Evolutionary conservation across 1,140 invertebrate genomes (phyloP).

Genomic region (Limonius californicus): DNA sequence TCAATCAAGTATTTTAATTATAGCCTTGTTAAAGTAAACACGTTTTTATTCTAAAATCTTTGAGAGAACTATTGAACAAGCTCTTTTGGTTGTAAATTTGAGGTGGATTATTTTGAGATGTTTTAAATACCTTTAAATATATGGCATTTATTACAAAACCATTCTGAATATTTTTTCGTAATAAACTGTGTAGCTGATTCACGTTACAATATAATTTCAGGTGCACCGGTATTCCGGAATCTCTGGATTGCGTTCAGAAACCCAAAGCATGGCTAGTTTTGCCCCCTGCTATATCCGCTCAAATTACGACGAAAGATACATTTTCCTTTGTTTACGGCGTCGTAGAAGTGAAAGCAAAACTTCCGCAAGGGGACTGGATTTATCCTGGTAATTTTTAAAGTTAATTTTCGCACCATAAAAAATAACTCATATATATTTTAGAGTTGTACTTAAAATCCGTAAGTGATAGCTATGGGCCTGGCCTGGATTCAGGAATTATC

Average conservation of each 20-base stretch:
- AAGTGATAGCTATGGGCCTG: slow-evolving; percentile 50
- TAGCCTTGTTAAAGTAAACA: no score
- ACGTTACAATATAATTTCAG: slow-evolving; percentile 46
- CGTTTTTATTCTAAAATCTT: no score
- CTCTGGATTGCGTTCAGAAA: slow-evolving; percentile 50
- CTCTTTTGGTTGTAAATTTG: neutral
- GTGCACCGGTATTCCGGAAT: slow-evolving; percentile 54
- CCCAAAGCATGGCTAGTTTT: slow-evolving; percentile 45
- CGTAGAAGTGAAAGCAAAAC: slow-evolving; percentile 60
- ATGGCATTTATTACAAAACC: neutral
- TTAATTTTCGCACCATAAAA: neutral
- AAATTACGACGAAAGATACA: slow-evolving; percentile 47
- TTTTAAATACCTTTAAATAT: neutral
- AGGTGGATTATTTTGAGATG: neutral
- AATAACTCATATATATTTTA: neutral
- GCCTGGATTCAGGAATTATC: slow-evolving; percentile 53
- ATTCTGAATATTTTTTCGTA: neutral
- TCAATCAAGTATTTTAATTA: no score
- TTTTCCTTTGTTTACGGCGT: slow-evolving; percentile 58
- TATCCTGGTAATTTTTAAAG: slow-evolving; percentile 57
- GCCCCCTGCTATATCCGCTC: slow-evolving; percentile 33
- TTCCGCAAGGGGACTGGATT: slow-evolving; percentile 65
- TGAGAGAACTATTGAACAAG: no score
- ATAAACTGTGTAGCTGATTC: neutral
- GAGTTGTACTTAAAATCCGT: slow-evolving; percentile 47